phyloP scores from a whole-genome alignment of 2,888 invertebrate species.

The Bibio marci region DNA sequence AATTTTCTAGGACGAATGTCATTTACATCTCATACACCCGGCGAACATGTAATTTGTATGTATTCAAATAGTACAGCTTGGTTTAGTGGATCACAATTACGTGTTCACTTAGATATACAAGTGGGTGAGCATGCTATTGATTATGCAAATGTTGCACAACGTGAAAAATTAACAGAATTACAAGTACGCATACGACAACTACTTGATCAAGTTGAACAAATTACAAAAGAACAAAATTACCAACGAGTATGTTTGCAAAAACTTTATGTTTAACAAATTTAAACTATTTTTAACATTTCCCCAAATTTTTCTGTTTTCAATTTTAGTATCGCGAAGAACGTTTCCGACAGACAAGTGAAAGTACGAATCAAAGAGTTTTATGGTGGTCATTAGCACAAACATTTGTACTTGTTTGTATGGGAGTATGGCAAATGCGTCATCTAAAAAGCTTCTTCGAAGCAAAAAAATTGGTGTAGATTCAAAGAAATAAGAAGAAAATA shows the following conservation, averaged over 20 bases:
- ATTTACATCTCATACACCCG: constrained; percentile 92
- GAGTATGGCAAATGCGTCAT: constrained; percentile 99
- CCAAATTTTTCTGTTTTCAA: constrained; percentile 4
- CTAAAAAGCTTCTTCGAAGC: constrained; percentile 99
- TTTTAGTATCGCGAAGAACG: constrained; percentile 93
- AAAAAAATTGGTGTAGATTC: constrained; percentile 68
- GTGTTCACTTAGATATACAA: constrained; percentile 93
- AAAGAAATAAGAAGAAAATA: no score
- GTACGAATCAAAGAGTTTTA: constrained; percentile 84
- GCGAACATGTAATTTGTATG: constrained; percentile 96
- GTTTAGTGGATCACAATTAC: constrained; percentile 93
- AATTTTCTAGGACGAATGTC: constrained; percentile 46
- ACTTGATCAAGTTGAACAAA: constrained; percentile 95
- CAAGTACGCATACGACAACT: constrained; percentile 89
- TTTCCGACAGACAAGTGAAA: constrained; percentile 94
- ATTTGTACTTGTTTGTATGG: constrained; percentile 75
- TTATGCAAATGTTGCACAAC: constrained; percentile 92
- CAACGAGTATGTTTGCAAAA: constrained; percentile 58
- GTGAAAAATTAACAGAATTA: constrained; percentile 89
- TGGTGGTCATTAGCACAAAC: constrained; percentile 97
- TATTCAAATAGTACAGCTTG: constrained; percentile 96
- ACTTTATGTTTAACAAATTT: no score
- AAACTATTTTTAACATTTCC: not conserved
- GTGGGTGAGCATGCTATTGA: constrained; percentile 98
- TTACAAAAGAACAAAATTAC: constrained; percentile 98